Evolutionary conservation across 1,140 invertebrate genomes (phyloP), one percentile per base, ranked within the genome.

Genomic region (Drosophila bifasciata): DNA sequence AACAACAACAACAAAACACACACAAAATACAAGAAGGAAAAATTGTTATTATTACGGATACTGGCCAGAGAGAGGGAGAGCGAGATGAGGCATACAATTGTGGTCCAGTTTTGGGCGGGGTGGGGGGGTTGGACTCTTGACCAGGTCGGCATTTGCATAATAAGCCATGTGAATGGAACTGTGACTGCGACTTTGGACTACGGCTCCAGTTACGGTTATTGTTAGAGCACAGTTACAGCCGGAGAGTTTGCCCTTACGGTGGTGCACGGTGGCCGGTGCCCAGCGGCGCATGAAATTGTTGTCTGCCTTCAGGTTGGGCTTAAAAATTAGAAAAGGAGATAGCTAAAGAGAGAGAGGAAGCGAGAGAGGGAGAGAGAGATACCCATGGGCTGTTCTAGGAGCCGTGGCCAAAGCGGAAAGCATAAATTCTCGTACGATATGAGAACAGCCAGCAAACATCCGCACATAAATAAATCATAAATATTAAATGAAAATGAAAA

Each of bases 401-500:
- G n/a, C 16, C 43, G 7, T 4, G 59, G 81, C 80, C 80, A 85
- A 86, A 81, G 66, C 81, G 83, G 81, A 86, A 86, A 86, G 77
- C 83, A 86, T 86, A 86, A 86, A 86, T 86, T 88, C 57, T 78
- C 45, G 44, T 81, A 78, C 83, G 81, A 88, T 85, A 85, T 88
- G 81, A 88, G 59, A 86, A 68, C 55, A 88, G 83, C 81, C 83
- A 86, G 72, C 83, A 78, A 83, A 80, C 81, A 86, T 83, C 77
- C 81, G 83, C 81, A 86, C 81, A 88, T 71, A 88, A 86, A 86
- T 86, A 86, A 83, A 86, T 88, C 81, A 86, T 88, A 88, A 83
- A 88, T 88, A 88, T 89, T 83, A 88, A 88, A 88, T 85, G 80
- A 85, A 86, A 83, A 83, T 86, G 81, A 85, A 86, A 85, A 85